Conservation (phyloP, 1,140 invertebrate species). For the Pinna nobilis region DNA sequence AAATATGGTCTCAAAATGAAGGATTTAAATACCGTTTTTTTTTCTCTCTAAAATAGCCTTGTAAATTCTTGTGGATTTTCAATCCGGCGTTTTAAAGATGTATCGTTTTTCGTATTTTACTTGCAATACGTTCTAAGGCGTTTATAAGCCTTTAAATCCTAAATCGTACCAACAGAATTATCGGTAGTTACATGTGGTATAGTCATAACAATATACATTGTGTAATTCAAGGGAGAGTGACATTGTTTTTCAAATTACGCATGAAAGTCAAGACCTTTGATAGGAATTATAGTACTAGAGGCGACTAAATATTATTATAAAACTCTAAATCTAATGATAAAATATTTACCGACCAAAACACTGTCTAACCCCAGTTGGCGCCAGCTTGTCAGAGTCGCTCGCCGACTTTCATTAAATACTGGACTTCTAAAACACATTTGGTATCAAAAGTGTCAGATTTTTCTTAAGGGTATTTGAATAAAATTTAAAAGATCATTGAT, state of each 20-base stretch:
- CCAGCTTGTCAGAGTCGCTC: not conserved
- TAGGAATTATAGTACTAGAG: too few relatives aligned
- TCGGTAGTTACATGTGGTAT: too few relatives aligned
- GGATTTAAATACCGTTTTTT: constrained; percentile 46
- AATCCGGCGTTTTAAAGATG: not conserved
- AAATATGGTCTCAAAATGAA: constrained; percentile 55
- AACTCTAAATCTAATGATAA: constrained; percentile 19
- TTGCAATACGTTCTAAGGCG: too few relatives aligned
- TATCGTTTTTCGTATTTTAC: not conserved
- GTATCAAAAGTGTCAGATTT: constrained; percentile 14
- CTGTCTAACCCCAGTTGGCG: not conserved
- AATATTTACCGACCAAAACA: constrained; percentile 13
- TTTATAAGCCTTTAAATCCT: too few relatives aligned
- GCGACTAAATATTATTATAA: too few relatives aligned
- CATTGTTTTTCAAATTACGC: too few relatives aligned
- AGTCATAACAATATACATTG: too few relatives aligned
- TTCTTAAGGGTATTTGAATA: constrained; percentile 10
- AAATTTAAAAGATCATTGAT: constrained; percentile 7
- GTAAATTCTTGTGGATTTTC: constrained; percentile 12
- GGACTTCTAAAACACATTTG: not conserved
- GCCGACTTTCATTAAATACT: constrained; percentile 5
- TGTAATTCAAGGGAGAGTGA: too few relatives aligned
- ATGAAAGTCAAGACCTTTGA: too few relatives aligned
- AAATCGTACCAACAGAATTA: too few relatives aligned
- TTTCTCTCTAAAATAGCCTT: constrained; percentile 4